These are phyloP conservation scores for Amblyornis subalaris DNA, from an alignment of 2,113 vertebrate species.

Conservation along the genomic window DNA sequence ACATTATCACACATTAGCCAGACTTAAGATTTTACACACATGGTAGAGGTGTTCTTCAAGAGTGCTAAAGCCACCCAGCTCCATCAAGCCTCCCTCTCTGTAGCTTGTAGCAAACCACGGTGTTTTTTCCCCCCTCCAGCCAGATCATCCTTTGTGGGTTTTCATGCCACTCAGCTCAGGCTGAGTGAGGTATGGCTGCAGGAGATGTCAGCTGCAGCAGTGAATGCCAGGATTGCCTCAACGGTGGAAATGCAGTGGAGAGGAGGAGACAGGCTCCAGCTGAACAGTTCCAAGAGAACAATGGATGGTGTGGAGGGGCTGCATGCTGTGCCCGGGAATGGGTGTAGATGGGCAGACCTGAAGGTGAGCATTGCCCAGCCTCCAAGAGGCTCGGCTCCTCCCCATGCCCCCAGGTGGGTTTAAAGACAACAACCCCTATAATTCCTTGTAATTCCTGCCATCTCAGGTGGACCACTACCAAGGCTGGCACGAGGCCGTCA, in stretches of 20 bases:
- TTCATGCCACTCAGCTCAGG: background rate
- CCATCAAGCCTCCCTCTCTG: background rate
- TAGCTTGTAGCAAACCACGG: accelerated
- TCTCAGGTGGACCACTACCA: background rate
- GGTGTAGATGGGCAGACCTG: background rate
- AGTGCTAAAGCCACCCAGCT: background rate
- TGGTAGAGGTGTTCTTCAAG: background rate
- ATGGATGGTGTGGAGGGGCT: background rate
- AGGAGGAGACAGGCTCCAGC: background rate
- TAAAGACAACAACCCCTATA: background rate
- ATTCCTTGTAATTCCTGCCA: background rate
- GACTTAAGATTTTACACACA: accelerated
- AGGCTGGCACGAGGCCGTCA: background rate
- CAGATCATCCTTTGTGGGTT: background rate
- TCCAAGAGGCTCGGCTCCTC: background rate
- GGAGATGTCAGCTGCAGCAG: background rate
- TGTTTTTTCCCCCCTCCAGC: background rate
- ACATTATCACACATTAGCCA: background rate
- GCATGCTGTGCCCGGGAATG: accelerated
- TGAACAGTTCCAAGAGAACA: background rate
- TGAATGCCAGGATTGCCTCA: background rate
- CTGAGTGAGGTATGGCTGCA: background rate
- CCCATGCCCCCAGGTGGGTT: background rate
- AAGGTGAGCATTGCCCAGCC: background rate
- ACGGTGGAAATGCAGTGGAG: background rate